A percentile compares a stretch with the other conserved stretches of the same genome.
Evolutionary conservation across 2,888 invertebrate species (phyloP).

Genomic region (Cheilosia vernalis): DNA sequence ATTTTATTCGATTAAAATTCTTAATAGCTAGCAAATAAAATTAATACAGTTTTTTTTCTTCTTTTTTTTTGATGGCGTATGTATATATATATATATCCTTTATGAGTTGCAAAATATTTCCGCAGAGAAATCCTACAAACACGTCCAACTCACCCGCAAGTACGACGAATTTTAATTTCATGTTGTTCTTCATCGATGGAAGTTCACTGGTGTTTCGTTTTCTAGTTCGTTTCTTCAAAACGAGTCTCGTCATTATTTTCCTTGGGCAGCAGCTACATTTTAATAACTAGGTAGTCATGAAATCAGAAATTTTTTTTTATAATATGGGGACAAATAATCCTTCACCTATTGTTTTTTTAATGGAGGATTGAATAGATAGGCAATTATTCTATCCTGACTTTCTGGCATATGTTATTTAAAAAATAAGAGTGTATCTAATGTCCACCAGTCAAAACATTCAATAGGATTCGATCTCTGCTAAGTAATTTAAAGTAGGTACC

Average conservation of each 20-base stretch:
- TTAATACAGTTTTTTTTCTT: constrained; percentile 43
- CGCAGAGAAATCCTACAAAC: constrained; percentile 67
- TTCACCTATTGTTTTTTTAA: too few species aligned
- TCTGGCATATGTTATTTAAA: too few species aligned
- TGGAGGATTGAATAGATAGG: too few species aligned
- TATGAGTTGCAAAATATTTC: constrained; percentile 58
- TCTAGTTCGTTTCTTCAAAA: constrained; percentile 20
- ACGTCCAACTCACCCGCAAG: constrained; percentile 76
- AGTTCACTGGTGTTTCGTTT: constrained; percentile 22
- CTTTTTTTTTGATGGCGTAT: constrained; percentile 7
- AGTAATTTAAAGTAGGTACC: too few species aligned
- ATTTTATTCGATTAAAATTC: constrained; percentile 58
- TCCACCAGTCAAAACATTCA: too few species aligned
- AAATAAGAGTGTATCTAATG: too few species aligned
- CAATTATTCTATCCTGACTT: too few species aligned
- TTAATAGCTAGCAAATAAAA: constrained; percentile 65
- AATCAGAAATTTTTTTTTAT: too few species aligned
- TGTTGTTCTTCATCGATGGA: constrained; percentile 3
- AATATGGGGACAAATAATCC: too few species aligned
- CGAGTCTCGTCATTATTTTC: constrained; percentile 20
- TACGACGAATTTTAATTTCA: constrained; percentile 65
- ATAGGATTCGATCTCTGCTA: too few species aligned
- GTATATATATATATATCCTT: constrained; percentile 46
- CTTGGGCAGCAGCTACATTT: neutral
- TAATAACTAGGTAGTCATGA: neutral